phyloP scores from a whole-genome alignment of 2,888 invertebrate genomes.

The Acleris laterana region DNA sequence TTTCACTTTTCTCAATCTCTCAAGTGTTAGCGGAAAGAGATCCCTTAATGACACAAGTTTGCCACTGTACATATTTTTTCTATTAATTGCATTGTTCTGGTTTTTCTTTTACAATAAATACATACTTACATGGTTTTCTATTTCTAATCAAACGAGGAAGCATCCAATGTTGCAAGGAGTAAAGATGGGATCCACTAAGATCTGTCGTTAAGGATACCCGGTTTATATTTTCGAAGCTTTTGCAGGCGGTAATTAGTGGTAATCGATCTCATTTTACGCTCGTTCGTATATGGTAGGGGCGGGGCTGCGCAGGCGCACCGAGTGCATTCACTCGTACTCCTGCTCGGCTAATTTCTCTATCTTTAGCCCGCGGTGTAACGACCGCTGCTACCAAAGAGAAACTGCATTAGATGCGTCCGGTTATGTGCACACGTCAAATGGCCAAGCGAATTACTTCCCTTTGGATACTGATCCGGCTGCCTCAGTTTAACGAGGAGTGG shows the following conservation, averaged over 20 bases:
- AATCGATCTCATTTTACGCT: conserved; percentile 79
- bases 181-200: conserved; percentile 32
- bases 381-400: conserved; percentile 75
- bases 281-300: conserved; percentile 73
- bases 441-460: conserved; percentile 48
- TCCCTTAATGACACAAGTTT: no score
- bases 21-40: no score
- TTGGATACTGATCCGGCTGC: conserved; percentile 42
- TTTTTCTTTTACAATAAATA: no score
- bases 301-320: conserved; percentile 48
- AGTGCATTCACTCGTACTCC: conserved; percentile 77
- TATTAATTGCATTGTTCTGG: no score
- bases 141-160: no score
- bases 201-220: conserved; percentile 44
- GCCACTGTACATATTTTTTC: no score
- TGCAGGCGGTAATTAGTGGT: conserved; percentile 75
- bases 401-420: conserved; percentile 81
- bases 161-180: neutral
- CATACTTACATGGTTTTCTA: no score
- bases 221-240: conserved; percentile 59
- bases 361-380: conserved; percentile 81
- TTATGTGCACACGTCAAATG: conserved; percentile 67
- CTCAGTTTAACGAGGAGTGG: conserved; percentile 1
- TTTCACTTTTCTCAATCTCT: no score
- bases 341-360: conserved; percentile 81